These are phyloP conservation scores for Limosa lapponica DNA, from an alignment of 2,797 vertebrate species.

Conservation along the genomic window DNA sequence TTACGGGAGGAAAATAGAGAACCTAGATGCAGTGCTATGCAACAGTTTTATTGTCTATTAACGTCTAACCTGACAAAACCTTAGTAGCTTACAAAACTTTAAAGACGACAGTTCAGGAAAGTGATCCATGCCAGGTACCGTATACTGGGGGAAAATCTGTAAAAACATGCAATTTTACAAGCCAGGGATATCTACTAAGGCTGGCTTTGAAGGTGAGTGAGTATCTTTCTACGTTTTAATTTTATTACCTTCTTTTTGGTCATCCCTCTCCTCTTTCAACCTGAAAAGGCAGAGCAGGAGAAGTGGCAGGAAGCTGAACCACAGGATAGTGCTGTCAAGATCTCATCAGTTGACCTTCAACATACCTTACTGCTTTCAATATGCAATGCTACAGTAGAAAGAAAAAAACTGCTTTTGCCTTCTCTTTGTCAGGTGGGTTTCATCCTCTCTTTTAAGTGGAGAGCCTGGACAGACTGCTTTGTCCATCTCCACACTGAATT, in stretches of 20 bases:
- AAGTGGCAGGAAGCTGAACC: background rate
- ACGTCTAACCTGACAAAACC: background rate
- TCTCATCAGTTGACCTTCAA: background rate
- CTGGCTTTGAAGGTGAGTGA: background rate
- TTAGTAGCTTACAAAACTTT: background rate
- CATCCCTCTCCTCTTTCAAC: background rate
- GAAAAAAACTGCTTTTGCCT: background rate
- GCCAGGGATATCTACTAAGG: background rate
- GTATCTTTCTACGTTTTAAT: background rate
- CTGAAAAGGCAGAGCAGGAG: background rate
- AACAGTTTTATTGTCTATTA: background rate
- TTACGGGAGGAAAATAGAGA: background rate
- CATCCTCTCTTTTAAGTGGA: background rate
- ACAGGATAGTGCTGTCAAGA: background rate
- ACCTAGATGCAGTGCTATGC: background rate
- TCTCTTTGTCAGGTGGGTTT: background rate
- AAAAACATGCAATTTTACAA: background rate
- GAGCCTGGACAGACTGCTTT: background rate
- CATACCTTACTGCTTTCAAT: background rate
- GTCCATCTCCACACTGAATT: background rate
- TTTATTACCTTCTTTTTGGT: background rate
- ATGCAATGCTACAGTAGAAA: background rate
- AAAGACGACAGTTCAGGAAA: slow-evolving; percentile 3
- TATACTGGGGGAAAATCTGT: background rate
- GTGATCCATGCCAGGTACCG: background rate